Conservation (phyloP, 2,888 invertebrate genomes). For the Agrilus biguttatus region DNA sequence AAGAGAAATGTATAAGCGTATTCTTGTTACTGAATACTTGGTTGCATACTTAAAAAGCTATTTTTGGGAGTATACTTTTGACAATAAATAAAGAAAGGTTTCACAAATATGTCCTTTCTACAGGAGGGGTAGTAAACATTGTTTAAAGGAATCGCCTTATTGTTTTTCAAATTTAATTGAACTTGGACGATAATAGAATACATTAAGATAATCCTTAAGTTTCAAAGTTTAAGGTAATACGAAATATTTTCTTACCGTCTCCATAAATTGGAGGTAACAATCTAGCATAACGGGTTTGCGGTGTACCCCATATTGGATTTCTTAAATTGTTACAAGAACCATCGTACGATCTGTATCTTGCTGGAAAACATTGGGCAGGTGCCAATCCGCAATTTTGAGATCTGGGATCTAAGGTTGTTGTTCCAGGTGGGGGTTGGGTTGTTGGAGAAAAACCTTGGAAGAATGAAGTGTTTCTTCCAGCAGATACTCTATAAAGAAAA, state of each 20-base stretch:
- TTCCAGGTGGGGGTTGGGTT: constrained; percentile 15
- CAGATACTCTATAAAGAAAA: neutral
- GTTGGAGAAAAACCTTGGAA: neutral
- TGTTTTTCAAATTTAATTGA: too few relatives aligned
- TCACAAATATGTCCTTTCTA: constrained; percentile 10
- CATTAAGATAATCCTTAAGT: too few relatives aligned
- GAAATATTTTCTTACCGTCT: constrained; percentile 38
- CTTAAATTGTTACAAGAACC: constrained; percentile 89
- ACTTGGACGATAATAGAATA: too few relatives aligned
- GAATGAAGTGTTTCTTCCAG: neutral
- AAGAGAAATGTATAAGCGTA: too few relatives aligned
- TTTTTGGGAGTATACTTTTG: too few relatives aligned
- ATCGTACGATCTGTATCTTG: constrained; percentile 67
- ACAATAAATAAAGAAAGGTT: too few relatives aligned
- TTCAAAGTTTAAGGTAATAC: too few relatives aligned
- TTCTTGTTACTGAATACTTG: too few relatives aligned
- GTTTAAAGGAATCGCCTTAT: too few relatives aligned
- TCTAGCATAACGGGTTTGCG: constrained; percentile 56
- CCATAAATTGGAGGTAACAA: constrained; percentile 49
- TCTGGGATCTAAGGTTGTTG: constrained; percentile 33
- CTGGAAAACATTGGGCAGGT: constrained; percentile 35
- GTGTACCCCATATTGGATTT: constrained; percentile 68
- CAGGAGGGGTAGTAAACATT: neutral
- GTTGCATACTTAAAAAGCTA: too few relatives aligned
- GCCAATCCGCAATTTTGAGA: constrained; percentile 36